Evolutionary conservation across 2,797 vertebrate genomes (phyloP).

Genomic region (Gorsachius magnificus): DNA sequence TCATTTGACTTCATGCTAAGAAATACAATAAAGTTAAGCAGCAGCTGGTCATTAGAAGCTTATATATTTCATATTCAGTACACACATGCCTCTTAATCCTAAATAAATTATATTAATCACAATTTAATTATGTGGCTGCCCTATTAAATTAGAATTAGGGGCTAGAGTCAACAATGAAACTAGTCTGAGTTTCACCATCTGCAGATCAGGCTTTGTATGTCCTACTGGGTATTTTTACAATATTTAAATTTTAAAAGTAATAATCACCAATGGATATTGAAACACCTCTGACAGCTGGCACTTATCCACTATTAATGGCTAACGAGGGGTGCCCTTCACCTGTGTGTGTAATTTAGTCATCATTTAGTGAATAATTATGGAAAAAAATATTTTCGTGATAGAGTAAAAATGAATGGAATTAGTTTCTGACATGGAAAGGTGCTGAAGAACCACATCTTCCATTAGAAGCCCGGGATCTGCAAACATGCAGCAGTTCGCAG

Average conservation of each 20-base stretch:
- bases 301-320: not conserved
- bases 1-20: not conserved
- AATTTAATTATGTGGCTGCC: not conserved
- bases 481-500: not conserved
- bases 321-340: not conserved
- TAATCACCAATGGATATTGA: not conserved
- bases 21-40: constrained; percentile 12
- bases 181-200: constrained; percentile 5
- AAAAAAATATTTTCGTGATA: not conserved
- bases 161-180: not conserved
- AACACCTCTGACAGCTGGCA: not conserved
- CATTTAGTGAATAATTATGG: not conserved
- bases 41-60: constrained; percentile 2
- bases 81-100: not conserved
- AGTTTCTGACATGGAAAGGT: not conserved
- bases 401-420: not conserved
- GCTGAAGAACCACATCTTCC: not conserved
- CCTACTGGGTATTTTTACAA: not conserved
- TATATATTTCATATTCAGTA: not conserved
- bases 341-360: not conserved
- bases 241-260: not conserved
- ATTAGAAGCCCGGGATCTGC: not conserved
- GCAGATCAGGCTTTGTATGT: not conserved
- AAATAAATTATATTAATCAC: constrained; percentile 39
- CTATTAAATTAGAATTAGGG: constrained; percentile 21